These are phyloP conservation scores for Zeugodacus cucurbitae DNA, from an alignment of 1,140 invertebrate genomes.

Conservation along the genomic window DNA sequence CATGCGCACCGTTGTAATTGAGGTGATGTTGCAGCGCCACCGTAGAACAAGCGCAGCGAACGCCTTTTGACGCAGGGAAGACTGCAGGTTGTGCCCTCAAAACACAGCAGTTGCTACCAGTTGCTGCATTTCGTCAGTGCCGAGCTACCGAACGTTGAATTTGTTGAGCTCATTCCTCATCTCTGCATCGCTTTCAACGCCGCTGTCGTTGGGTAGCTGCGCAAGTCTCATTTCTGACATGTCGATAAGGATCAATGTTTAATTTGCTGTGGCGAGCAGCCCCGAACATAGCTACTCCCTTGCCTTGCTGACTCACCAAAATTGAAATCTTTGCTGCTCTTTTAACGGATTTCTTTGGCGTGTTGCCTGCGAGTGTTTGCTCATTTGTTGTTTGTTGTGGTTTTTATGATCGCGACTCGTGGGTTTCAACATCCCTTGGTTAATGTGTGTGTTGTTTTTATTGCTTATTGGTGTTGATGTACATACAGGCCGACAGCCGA, in stretches of 20 bases:
- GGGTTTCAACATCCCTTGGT: slow-evolving; percentile 53
- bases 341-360: background rate
- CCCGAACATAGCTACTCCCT: background rate
- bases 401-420: slow-evolving; percentile 64
- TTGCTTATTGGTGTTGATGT: slow-evolving; percentile 56
- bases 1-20: slow-evolving; percentile 10
- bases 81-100: background rate
- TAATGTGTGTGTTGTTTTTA: slow-evolving; percentile 44
- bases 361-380: background rate
- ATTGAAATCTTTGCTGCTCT: background rate
- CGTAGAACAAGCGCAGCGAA: background rate
- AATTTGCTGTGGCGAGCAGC: slow-evolving; percentile 38
- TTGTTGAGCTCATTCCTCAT: background rate
- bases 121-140: background rate
- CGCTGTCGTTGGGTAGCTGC: background rate
- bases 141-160: background rate
- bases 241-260: slow-evolving; percentile 65
- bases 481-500: slow-evolving; percentile 24
- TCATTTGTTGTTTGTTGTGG: slow-evolving; percentile 51
- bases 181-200: background rate
- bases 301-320: background rate
- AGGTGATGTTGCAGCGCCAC: slow-evolving; percentile 39
- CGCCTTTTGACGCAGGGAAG: background rate
- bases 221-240: slow-evolving; percentile 55
- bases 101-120: background rate